phyloP scores from a whole-genome alignment of 2,113 vertebrate species.

The Centropristis striata region DNA sequence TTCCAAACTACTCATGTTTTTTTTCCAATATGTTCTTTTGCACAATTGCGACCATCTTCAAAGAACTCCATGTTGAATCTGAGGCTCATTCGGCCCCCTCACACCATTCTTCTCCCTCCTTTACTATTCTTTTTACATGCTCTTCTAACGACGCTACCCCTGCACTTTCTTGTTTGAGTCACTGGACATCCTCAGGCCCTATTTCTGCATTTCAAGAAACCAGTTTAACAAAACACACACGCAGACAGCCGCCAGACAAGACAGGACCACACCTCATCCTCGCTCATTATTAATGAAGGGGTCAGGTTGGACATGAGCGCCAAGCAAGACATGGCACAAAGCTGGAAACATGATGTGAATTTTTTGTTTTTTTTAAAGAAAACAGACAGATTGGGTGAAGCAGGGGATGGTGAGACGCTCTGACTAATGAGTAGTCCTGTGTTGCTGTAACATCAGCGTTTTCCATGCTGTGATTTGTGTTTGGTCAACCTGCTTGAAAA shows the following conservation, averaged over 20 bases:
- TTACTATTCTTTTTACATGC: background rate
- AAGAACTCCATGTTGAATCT: background rate
- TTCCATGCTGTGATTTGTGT: conserved; percentile 32
- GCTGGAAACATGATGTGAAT: conserved; percentile 34
- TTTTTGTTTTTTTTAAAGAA: no score
- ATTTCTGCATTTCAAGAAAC: conserved; percentile 30
- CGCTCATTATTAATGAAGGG: conserved; percentile 48
- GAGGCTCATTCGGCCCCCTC: background rate
- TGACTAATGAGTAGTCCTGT: conserved; percentile 48
- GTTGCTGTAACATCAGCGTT: conserved; percentile 18
- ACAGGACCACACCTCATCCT: conserved; percentile 29
- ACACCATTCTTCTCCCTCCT: background rate
- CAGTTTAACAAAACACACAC: conserved; percentile 6
- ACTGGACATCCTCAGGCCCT: background rate
- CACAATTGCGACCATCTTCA: background rate
- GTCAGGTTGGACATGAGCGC: conserved; percentile 24
- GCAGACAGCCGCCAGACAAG: background rate
- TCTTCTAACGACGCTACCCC: conserved; percentile 2
- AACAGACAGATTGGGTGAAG: background rate
- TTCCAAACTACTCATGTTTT: background rate
- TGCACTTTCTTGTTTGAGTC: conserved; percentile 12
- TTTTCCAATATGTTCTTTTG: background rate
- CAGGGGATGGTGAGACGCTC: conserved; percentile 6
- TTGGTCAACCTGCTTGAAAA: conserved; percentile 40
- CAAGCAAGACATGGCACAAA: background rate